These are phyloP conservation scores for Ptilorrhoa leucosticta DNA, from an alignment of 2,113 vertebrate genomes.

Conservation along the genomic window DNA sequence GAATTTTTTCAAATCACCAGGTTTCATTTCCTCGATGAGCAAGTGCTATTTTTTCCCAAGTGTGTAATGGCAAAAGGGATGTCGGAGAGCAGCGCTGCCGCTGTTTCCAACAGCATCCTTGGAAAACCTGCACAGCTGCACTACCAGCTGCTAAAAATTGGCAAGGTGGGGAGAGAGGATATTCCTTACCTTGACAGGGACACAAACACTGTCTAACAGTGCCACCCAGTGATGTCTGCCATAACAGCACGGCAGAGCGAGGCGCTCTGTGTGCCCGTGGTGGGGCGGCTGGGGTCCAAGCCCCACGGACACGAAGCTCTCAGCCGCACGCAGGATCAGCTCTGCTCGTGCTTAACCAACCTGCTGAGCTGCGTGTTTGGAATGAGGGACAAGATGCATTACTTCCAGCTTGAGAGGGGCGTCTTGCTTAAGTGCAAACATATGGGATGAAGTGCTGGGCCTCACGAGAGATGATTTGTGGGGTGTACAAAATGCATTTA, in stretches of 20 bases:
- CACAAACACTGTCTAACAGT: slow-evolving; percentile 43
- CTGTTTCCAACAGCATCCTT: not conserved
- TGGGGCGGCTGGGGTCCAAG: not conserved
- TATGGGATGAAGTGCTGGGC: not conserved
- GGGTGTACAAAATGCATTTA: not conserved
- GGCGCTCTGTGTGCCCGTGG: rapidly evolving
- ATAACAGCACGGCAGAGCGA: slow-evolving; percentile 1
- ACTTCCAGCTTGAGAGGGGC: not conserved
- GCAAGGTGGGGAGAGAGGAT: not conserved
- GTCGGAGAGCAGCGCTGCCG: rapidly evolving
- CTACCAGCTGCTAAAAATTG: not conserved
- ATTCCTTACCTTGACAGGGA: slow-evolving; percentile 8
- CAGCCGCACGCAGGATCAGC: rapidly evolving
- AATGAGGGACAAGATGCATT: not conserved
- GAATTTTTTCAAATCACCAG: not conserved
- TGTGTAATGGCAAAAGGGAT: not conserved
- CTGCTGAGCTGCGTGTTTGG: not conserved
- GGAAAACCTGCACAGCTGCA: not conserved
- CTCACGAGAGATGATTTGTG: not conserved
- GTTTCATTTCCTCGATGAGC: not conserved
- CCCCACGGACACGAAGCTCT: rapidly evolving
- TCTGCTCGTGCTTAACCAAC: rapidly evolving
- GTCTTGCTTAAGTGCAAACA: rapidly evolving
- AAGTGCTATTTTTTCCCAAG: not conserved
- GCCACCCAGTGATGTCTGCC: slow-evolving; percentile 57